phyloP scores from a whole-genome alignment of 2,797 vertebrate genomes.

The Neomorphus geoffroyi region DNA sequence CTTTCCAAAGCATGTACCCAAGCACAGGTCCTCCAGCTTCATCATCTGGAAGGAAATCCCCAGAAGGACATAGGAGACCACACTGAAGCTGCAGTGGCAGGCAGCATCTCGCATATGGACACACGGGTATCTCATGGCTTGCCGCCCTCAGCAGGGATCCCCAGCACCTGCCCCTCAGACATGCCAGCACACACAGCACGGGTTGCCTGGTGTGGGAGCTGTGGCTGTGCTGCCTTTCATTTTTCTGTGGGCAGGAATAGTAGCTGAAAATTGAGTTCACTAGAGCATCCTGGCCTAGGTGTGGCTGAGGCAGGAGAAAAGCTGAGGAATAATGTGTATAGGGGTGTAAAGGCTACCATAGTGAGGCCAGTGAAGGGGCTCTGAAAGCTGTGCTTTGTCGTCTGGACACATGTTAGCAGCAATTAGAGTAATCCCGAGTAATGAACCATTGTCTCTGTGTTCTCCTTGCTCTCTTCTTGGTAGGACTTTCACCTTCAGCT shows the following conservation, averaged over 20 bases:
- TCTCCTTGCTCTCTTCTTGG: neutral
- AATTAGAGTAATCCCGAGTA: neutral
- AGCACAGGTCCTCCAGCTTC: neutral
- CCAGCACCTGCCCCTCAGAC: neutral
- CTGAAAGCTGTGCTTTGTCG: neutral
- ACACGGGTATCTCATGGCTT: neutral
- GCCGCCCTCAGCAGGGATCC: neutral
- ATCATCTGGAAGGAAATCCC: neutral
- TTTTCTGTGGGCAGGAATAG: neutral
- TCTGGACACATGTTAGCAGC: neutral
- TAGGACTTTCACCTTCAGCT: neutral
- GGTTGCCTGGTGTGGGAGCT: neutral
- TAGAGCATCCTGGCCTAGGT: neutral
- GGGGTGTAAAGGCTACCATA: neutral
- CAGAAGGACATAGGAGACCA: neutral
- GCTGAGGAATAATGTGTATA: neutral
- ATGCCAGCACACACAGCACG: fast-evolving
- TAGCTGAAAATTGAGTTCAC: neutral
- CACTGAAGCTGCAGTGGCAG: neutral
- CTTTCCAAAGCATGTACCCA: neutral
- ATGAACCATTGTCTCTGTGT: neutral
- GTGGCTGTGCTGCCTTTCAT: neutral
- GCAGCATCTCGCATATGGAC: neutral
- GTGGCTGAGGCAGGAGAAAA: neutral
- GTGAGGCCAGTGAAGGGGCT: neutral